Percentiles rank a stretch among this genome's conserved stretches.
Conservation (phyloP, 1,140 invertebrate species). For the Drosophila mojavensis region DNA sequence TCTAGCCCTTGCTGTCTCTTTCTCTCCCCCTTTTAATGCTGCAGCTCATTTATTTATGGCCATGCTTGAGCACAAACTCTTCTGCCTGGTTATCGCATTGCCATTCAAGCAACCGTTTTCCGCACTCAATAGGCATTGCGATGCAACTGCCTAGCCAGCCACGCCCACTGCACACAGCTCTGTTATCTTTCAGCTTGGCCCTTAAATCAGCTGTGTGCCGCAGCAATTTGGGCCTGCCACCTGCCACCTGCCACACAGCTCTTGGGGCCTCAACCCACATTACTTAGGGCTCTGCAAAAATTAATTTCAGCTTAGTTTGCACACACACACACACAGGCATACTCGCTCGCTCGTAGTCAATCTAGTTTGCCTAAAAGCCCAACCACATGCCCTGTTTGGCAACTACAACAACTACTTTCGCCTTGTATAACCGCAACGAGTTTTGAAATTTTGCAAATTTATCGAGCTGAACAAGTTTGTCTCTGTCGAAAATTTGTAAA, state of each 20-base stretch:
- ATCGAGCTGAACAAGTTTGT: constrained; percentile 11
- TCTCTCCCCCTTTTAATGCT: constrained; percentile 1
- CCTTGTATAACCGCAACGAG: constrained; percentile 39
- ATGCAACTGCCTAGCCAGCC: constrained; percentile 19
- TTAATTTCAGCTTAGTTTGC: constrained; percentile 57
- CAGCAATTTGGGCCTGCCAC: constrained; percentile 1
- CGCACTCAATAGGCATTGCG: constrained; percentile 37
- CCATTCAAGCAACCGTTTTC: constrained; percentile 19
- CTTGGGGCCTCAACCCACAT: constrained; percentile 5
- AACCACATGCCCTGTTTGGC: constrained; percentile 13
- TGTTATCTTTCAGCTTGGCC: constrained; percentile 6
- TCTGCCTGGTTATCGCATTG: constrained; percentile 19
- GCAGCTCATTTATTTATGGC: constrained; percentile 65
- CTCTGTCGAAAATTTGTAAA: background rate
- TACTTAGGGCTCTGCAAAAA: constrained; percentile 52
- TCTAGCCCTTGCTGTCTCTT: background rate
- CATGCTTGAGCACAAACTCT: constrained; percentile 42
- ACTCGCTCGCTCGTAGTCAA: constrained; percentile 5
- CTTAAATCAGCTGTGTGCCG: constrained; percentile 22
- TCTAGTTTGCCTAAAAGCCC: constrained; percentile 29
- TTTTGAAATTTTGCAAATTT: constrained; percentile 39
- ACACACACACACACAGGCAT: constrained; percentile 14
- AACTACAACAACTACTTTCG: constrained; percentile 14
- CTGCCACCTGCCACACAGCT: background rate
- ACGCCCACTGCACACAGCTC: background rate